These are phyloP conservation scores for Serripes groenlandicus DNA, from an alignment of 2,888 invertebrate species.

Conservation along the genomic window DNA sequence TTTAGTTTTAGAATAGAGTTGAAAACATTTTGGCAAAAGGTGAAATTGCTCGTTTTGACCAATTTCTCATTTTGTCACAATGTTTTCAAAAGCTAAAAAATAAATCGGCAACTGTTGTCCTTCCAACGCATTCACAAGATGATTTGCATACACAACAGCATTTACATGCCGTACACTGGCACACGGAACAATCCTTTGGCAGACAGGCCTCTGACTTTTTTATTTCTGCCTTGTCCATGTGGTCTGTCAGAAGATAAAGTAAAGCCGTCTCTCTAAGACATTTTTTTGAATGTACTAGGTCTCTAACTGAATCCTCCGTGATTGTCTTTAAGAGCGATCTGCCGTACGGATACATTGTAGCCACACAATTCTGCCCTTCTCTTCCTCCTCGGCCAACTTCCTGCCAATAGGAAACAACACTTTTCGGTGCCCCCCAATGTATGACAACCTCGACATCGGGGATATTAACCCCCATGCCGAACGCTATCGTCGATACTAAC, in stretches of 20 bases:
- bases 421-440: constrained; percentile 49
- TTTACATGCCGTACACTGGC: background rate
- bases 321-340: constrained; percentile 11
- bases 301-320: constrained; percentile 12
- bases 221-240: constrained; percentile 3
- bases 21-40: no score
- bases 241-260: background rate
- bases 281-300: background rate
- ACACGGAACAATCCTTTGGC: background rate
- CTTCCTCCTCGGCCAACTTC: constrained; percentile 30
- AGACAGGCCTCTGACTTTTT: background rate
- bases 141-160: background rate
- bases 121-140: background rate
- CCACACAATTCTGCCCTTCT: background rate
- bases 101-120: background rate
- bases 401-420: constrained; percentile 52
- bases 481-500: constrained; percentile 53
- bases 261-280: constrained; percentile 9
- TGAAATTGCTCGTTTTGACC: no score
- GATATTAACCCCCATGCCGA: constrained; percentile 65
- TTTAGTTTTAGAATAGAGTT: no score
- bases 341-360: constrained; percentile 23
- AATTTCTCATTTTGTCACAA: no score
- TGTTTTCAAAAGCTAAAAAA: no score
- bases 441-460: constrained; percentile 51